Percentiles rank a stretch among this genome's conserved stretches.
phyloP scores from a whole-genome alignment of 2,113 vertebrate species.

The Pomatostomus ruficeps region DNA sequence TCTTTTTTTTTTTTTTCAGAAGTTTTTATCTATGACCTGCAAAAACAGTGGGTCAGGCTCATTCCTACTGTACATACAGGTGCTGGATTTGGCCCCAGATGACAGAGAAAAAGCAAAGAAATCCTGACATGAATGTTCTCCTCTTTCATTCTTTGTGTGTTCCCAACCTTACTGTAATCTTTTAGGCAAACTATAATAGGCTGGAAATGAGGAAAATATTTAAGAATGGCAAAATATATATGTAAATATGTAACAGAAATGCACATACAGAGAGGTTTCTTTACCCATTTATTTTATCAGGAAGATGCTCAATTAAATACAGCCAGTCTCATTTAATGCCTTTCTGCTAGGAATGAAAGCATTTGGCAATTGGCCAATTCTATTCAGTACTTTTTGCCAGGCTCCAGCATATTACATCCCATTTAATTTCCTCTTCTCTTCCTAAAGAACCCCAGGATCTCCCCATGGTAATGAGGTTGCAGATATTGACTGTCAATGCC shows the following conservation, averaged over 20 bases:
- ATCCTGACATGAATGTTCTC: background rate
- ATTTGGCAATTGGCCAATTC: background rate
- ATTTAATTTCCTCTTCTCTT: background rate
- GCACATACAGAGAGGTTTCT: background rate
- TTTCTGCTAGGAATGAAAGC: constrained; percentile 32
- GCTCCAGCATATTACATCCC: background rate
- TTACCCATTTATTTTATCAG: background rate
- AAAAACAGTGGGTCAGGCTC: background rate
- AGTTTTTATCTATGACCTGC: background rate
- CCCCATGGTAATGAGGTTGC: background rate
- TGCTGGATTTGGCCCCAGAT: background rate
- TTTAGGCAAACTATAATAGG: background rate
- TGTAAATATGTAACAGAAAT: background rate
- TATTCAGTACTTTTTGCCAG: background rate
- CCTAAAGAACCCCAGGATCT: background rate
- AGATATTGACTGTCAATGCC: background rate
- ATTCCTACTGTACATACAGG: background rate
- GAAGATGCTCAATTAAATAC: background rate
- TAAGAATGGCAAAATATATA: background rate
- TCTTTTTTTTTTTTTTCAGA: background rate
- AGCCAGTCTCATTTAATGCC: background rate
- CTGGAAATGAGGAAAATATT: background rate
- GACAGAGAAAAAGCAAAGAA: background rate
- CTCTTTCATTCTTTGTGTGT: background rate
- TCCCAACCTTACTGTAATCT: background rate